phyloP scores from a whole-genome alignment of 2,113 vertebrate species.

The Rhagologus leucostigma region DNA sequence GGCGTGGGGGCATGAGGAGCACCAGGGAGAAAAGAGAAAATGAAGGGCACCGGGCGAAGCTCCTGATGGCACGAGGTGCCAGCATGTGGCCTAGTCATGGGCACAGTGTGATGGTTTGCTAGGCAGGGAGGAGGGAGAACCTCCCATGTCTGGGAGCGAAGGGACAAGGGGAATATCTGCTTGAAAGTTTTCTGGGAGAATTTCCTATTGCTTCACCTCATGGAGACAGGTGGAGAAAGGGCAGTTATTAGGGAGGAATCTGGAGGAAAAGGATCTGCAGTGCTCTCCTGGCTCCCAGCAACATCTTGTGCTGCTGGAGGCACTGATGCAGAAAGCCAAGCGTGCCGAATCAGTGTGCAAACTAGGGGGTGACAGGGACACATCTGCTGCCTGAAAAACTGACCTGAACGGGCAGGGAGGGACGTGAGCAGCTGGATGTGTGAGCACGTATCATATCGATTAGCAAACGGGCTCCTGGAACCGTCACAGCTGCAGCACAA shows the following conservation, averaged over 20 bases:
- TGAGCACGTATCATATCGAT: not conserved
- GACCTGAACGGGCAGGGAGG: not conserved
- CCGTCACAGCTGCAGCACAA: not conserved
- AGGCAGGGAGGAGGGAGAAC: not conserved
- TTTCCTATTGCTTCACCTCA: not conserved
- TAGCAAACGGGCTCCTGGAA: not conserved
- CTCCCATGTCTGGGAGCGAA: not conserved
- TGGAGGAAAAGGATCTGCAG: not conserved
- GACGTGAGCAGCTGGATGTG: not conserved
- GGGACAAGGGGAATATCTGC: not conserved
- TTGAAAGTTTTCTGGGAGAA: not conserved
- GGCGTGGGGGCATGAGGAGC: fast-evolving
- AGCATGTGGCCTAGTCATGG: not conserved
- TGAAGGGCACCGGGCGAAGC: not conserved
- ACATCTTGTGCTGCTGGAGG: not conserved
- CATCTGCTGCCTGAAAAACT: slow-evolving; percentile 24
- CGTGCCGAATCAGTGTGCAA: fast-evolving
- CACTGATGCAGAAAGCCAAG: not conserved
- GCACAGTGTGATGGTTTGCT: not conserved
- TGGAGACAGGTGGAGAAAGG: not conserved
- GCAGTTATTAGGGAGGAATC: not conserved
- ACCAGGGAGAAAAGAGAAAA: not conserved
- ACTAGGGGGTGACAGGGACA: not conserved
- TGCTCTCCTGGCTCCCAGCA: not conserved
- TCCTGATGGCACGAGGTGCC: not conserved